Evolutionary conservation across 2,888 invertebrate species (phyloP).

Genomic region (Pantelozetes paolii): DNA sequence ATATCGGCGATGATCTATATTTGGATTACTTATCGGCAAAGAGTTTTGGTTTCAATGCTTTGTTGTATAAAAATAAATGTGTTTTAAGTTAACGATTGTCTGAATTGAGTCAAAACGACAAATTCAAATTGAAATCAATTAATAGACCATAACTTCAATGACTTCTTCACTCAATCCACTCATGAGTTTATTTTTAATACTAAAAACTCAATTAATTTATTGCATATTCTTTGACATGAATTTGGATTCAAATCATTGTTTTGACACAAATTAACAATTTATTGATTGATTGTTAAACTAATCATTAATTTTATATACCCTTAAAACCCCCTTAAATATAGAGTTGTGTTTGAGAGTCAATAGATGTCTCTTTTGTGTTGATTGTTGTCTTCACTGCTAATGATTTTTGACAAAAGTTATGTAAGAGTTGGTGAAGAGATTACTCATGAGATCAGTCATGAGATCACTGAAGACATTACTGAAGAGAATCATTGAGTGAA

Average conservation of each 20-base stretch:
- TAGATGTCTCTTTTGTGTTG: background rate
- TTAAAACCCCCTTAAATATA: background rate
- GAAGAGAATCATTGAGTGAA: background rate
- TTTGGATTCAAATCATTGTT: too few relatives aligned
- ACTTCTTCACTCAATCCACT: background rate
- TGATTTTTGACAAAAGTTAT: background rate
- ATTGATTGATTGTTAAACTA: background rate
- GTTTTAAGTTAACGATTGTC: background rate
- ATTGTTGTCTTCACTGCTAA: background rate
- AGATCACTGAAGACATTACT: background rate
- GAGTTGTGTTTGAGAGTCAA: background rate
- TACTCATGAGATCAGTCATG: too few relatives aligned
- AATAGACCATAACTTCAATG: background rate
- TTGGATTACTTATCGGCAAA: slow-evolving; percentile 74
- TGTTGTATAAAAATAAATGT: background rate
- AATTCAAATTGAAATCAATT: background rate
- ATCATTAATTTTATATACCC: background rate
- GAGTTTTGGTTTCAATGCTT: slow-evolving; percentile 57
- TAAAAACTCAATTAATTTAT: too few relatives aligned
- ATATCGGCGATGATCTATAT: slow-evolving; percentile 72
- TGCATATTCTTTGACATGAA: too few relatives aligned
- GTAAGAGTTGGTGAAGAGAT: too few relatives aligned
- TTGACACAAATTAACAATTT: too few relatives aligned
- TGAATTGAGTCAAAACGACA: background rate
- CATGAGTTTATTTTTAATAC: too few relatives aligned